These are phyloP conservation scores for Eupithecia insigniata DNA, from an alignment of 2,888 invertebrate species.

Conservation along the genomic window DNA sequence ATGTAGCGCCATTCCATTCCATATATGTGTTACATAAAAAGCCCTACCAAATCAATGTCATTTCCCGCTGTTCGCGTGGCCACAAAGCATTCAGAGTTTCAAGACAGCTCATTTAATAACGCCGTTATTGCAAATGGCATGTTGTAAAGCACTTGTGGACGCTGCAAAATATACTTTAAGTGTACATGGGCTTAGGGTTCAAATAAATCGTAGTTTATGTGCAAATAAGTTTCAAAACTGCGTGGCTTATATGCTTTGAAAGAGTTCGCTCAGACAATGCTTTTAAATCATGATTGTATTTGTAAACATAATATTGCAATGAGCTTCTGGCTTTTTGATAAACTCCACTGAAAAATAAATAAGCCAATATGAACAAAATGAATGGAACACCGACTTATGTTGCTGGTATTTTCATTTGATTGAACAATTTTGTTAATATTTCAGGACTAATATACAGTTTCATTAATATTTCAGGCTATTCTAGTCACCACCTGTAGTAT, in stretches of 20 bases:
- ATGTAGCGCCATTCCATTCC: not conserved
- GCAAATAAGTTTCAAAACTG: not conserved
- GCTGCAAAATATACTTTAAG: slow-evolving; percentile 1
- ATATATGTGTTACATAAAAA: not conserved
- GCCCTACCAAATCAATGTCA: not conserved
- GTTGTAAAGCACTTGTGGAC: not conserved
- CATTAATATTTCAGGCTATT: too few relatives aligned
- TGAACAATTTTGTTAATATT: too few relatives aligned
- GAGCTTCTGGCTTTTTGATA: too few relatives aligned
- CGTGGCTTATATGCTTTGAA: not conserved
- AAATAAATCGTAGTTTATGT: not conserved
- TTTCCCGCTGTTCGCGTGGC: not conserved
- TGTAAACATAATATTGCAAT: too few relatives aligned
- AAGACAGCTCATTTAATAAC: slow-evolving; percentile 10
- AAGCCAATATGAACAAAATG: too few relatives aligned
- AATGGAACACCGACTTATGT: too few relatives aligned
- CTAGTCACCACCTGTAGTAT: too few relatives aligned
- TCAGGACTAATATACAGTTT: too few relatives aligned
- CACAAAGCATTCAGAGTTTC: not conserved
- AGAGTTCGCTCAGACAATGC: not conserved
- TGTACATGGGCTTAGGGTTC: not conserved
- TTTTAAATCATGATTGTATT: too few relatives aligned
- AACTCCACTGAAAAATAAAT: too few relatives aligned
- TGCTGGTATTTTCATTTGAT: too few relatives aligned
- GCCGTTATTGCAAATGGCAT: slow-evolving; percentile 1